Conservation (phyloP, 1,140 invertebrate genomes). For the Druon quercuslanigerum region DNA sequence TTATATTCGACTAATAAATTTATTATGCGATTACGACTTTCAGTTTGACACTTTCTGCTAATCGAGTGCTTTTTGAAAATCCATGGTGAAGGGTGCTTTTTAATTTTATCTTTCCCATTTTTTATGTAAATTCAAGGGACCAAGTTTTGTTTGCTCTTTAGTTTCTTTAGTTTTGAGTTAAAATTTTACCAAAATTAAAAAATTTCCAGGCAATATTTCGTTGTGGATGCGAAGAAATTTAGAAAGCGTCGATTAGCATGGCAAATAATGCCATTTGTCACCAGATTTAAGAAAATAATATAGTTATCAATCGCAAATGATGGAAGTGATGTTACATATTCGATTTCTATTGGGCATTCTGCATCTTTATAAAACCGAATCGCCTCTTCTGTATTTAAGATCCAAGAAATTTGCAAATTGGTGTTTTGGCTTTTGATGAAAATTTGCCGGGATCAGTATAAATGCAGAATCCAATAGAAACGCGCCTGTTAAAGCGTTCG, state of each 20-base stretch:
- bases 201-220: background rate
- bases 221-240: background rate
- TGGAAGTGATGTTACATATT: conserved; percentile 24
- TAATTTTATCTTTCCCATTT: background rate
- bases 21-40: conserved; percentile 52
- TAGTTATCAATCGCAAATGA: conserved; percentile 2
- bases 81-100: too few species aligned
- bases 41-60: conserved; percentile 13
- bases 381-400: background rate
- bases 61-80: background rate
- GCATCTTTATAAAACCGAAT: conserved; percentile 38
- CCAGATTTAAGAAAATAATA: conserved; percentile 35
- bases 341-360: conserved; percentile 51
- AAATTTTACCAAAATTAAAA: background rate
- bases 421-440: background rate
- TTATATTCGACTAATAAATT: conserved; percentile 56
- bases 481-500: conserved; percentile 50
- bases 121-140: background rate
- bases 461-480: conserved; percentile 55
- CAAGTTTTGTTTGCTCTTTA: background rate
- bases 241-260: conserved; percentile 10
- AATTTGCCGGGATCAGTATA: conserved; percentile 9
- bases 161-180: background rate
- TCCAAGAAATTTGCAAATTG: background rate
- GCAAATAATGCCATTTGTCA: conserved; percentile 40